These are phyloP conservation scores for Agraylea sexmaculata DNA, from an alignment of 1,140 invertebrate genomes.

Conservation along the genomic window DNA sequence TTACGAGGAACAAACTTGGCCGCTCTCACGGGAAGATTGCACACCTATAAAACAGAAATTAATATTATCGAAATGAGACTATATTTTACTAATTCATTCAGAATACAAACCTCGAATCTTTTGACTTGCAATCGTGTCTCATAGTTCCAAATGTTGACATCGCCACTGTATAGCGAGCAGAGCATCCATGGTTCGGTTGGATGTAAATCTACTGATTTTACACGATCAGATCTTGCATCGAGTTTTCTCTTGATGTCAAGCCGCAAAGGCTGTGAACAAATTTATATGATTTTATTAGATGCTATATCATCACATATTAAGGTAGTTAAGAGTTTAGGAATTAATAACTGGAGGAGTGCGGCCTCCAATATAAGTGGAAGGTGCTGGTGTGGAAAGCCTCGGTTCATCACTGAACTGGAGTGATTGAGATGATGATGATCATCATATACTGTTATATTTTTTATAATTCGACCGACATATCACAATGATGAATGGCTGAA, in stretches of 20 bases:
- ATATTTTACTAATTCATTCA: constrained; percentile 6
- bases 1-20: constrained; percentile 95
- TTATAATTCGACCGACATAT: too few species aligned
- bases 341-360: too few species aligned
- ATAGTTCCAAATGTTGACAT: constrained; percentile 99
- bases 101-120: constrained; percentile 63
- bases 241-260: constrained; percentile 97
- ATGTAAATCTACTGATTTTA: constrained; percentile 97
- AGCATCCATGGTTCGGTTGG: constrained; percentile 97
- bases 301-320: too few species aligned
- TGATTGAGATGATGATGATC: too few species aligned
- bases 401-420: too few species aligned
- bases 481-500: too few species aligned
- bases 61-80: constrained; percentile 6
- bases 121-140: constrained; percentile 83
- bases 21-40: constrained; percentile 89
- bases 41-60: constrained; percentile 52
- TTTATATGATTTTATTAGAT: too few species aligned
- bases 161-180: constrained; percentile 94
- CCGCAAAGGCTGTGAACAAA: constrained; percentile 81
- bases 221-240: constrained; percentile 92
- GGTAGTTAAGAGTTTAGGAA: too few species aligned
- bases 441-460: too few species aligned
- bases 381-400: too few species aligned
- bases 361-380: too few species aligned